Base-by-base conservation (phyloP, 2,113 vertebrate species). In the Leucosticte australis region DNA sequence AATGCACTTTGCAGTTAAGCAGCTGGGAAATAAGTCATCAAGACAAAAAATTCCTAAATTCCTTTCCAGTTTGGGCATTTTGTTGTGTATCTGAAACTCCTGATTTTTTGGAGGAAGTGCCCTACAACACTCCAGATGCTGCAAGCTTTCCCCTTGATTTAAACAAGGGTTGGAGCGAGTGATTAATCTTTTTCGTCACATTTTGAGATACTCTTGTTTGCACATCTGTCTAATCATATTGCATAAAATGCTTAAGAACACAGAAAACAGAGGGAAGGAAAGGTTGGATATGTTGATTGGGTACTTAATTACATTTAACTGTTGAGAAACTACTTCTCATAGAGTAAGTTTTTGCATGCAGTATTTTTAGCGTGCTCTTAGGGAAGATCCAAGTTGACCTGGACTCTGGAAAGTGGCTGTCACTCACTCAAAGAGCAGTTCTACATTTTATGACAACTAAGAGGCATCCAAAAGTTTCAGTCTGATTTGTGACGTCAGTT, bases 161-260 rank as follows among this genome's bases (percentile, higher is more conserved):
- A 57, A 86, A 78, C 8, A 50, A 41, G 18, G 57, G 27, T 50
- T 60, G 44, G n/a, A 93, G 69, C n/a, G 87, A 88, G 64, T 5
- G 18, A 86, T 90, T 95, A 77, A 94, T 89, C 79, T 68, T 87
- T 87, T 94, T 75, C 5, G 2, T 92, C 77, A 57, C 20, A 69
- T 75, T 90, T 95, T 92, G 2, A 1, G 41, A 84, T 87, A 89
- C 20, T 22, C 60, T 83, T 87, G 53, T 91, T 95, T 95, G 73
- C 69, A 92, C 93, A 96, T 95, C 94, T 92, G 92, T 82, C 62
- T 68, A 90, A 78, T 92, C 60, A 86, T 88, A 84, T 87, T 68
- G 52, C 65, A 75, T 87, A 65, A 89, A 93, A 94, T 89, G 64
- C 79, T 89, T 95, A 92, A 89, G 60, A 92, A 87, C 73, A 92